Conservation (phyloP, 2,888 invertebrate genomes). For the Entomobrya proxima region DNA sequence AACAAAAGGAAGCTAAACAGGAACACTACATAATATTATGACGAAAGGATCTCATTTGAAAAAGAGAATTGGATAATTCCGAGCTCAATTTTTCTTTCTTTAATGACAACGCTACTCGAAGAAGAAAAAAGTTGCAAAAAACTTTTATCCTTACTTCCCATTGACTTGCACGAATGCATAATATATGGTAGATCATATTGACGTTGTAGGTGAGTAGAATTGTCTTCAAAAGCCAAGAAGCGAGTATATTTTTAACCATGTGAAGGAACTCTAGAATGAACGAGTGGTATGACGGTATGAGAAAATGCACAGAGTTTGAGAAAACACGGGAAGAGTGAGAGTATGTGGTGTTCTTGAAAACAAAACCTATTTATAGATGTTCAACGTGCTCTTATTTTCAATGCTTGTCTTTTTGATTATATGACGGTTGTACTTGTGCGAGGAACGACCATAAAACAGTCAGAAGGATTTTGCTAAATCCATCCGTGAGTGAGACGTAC, state of each 20-base stretch:
- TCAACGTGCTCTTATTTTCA: constrained; percentile 65
- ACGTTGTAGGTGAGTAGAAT: not conserved
- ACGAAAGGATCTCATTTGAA: not conserved
- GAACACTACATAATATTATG: not conserved
- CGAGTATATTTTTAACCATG: constrained; percentile 14
- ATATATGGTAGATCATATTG: not conserved
- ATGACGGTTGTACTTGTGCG: not conserved
- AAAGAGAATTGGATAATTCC: not conserved
- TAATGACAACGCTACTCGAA: not conserved
- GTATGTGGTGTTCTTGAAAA: constrained; percentile 63
- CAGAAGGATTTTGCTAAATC: constrained; percentile 4
- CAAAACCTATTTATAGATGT: constrained; percentile 67
- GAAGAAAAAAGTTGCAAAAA: not conserved
- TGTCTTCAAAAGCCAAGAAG: not conserved
- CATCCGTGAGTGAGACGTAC: too few species aligned
- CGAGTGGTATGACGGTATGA: not conserved
- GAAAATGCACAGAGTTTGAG: not conserved
- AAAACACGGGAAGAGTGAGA: constrained; percentile 39
- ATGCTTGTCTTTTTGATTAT: constrained; percentile 38
- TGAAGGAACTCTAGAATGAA: not conserved
- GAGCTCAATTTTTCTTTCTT: not conserved
- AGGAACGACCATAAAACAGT: not conserved
- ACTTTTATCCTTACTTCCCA: not conserved
- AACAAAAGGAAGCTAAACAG: not conserved
- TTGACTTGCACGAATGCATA: not conserved